phyloP scores from a whole-genome alignment of 1,140 invertebrate species.

The Philopotamus ludificatus region DNA sequence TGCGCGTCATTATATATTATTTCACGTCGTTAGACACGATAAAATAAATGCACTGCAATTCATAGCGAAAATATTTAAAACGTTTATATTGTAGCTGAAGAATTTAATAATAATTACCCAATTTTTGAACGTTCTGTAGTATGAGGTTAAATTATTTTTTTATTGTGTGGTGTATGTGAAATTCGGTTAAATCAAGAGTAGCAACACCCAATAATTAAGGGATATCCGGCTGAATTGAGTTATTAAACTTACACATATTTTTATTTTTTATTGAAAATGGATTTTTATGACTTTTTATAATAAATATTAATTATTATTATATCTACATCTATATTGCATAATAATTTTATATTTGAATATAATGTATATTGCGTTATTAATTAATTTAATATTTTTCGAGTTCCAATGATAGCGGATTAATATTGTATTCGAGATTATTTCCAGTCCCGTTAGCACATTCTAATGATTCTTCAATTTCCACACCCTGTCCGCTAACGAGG shows the following conservation, averaged over 20 bases:
- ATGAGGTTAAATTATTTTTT: slow-evolving; percentile 13
- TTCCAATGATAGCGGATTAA: neutral
- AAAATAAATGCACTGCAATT: too few relatives aligned
- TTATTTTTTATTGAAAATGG: slow-evolving; percentile 3
- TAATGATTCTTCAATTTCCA: neutral
- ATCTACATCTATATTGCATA: slow-evolving; percentile 3
- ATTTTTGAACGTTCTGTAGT: too few relatives aligned
- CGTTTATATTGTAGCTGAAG: too few relatives aligned
- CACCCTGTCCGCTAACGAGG: slow-evolving; percentile 22
- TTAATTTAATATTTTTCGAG: neutral
- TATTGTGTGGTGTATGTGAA: slow-evolving; percentile 19
- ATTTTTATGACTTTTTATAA: neutral
- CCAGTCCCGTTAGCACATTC: slow-evolving; percentile 1
- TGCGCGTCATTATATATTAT: too few relatives aligned
- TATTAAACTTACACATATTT: slow-evolving; percentile 30
- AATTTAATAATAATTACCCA: too few relatives aligned
- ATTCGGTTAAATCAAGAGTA: slow-evolving; percentile 23
- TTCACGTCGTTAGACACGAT: too few relatives aligned
- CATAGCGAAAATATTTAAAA: too few relatives aligned
- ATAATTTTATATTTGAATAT: neutral
- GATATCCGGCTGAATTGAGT: slow-evolving; percentile 39
- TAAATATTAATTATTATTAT: neutral
- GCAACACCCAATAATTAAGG: slow-evolving; percentile 35
- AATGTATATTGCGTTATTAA: slow-evolving; percentile 1
- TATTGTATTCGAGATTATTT: neutral